phyloP scores from a whole-genome alignment of 2,797 vertebrate genomes.

The Danio albolineatus region DNA sequence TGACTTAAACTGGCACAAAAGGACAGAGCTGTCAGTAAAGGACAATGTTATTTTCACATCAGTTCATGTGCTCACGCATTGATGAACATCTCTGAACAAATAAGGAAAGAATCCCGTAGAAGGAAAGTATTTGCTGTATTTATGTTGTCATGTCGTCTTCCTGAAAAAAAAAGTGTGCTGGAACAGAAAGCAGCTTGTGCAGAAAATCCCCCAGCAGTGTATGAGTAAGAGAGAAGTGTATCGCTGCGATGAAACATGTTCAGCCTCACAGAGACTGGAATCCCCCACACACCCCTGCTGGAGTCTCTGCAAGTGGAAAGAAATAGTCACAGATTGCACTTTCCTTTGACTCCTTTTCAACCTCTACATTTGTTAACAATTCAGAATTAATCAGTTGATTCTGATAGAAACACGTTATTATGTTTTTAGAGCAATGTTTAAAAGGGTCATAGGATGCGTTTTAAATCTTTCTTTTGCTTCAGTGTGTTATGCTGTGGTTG shows the following conservation, averaged over 20 bases:
- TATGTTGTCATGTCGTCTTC: constrained; percentile 27
- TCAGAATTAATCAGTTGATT: constrained; percentile 8
- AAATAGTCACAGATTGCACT: neutral
- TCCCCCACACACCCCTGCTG: constrained; percentile 7
- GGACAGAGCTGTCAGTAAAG: neutral
- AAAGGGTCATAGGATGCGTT: too few species aligned
- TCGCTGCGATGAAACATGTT: constrained; percentile 33
- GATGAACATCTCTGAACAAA: constrained; percentile 16
- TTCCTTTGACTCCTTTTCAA: constrained; percentile 2
- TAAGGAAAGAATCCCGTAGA: constrained; percentile 3
- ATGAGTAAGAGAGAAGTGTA: constrained; percentile 31
- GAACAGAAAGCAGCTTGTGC: constrained; percentile 8
- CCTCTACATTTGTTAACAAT: constrained; percentile 26
- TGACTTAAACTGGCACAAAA: neutral
- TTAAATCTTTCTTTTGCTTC: too few species aligned
- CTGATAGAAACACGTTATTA: constrained; percentile 13
- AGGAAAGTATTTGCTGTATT: constrained; percentile 24
- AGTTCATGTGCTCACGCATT: neutral
- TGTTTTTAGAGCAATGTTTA: neutral
- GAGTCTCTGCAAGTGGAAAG: constrained; percentile 8
- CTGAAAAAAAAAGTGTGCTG: constrained; percentile 34
- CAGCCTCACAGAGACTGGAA: constrained; percentile 23
- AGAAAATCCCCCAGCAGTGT: constrained; percentile 30
- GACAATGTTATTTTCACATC: neutral
- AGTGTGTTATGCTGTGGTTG: too few species aligned